A percentile compares a stretch with the other conserved stretches of the same genome.
Evolutionary conservation across 2,888 invertebrate genomes (phyloP).

Genomic region (Trilocha varians): DNA sequence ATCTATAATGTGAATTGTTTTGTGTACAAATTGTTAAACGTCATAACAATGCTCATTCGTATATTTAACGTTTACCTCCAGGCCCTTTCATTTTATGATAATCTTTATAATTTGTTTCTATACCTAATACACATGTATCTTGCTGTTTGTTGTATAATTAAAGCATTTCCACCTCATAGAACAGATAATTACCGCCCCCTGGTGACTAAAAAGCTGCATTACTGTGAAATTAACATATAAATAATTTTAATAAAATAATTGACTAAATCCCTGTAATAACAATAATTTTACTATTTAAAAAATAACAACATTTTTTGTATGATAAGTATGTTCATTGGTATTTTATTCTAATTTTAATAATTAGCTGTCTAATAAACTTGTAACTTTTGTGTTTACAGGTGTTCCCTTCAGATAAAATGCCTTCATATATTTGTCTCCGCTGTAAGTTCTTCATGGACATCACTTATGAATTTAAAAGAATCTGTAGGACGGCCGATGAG

Average conservation of each 20-base stretch:
- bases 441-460: conserved; percentile 80
- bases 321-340: no score
- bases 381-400: conserved; percentile 44
- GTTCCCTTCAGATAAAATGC: conserved; percentile 81
- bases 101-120: no score
- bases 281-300: no score
- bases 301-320: no score
- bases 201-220: not conserved
- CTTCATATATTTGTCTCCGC: conserved; percentile 78
- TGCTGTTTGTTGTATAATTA: not conserved
- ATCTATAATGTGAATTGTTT: conserved; percentile 3
- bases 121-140: not conserved
- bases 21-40: conserved; percentile 3
- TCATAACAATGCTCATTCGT: not conserved
- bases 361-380: no score
- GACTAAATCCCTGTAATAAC: no score
- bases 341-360: no score
- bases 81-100: no score
- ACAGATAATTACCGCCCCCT: not conserved
- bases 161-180: no score
- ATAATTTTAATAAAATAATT: no score
- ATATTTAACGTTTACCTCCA: no score
- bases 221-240: not conserved
- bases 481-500: conserved; percentile 83
- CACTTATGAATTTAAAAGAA: conserved; percentile 82